A percentile compares a stretch with the other conserved stretches of the same genome.
Evolutionary conservation across 2,797 vertebrate genomes (phyloP).

Genomic region (Fratercula arctica): DNA sequence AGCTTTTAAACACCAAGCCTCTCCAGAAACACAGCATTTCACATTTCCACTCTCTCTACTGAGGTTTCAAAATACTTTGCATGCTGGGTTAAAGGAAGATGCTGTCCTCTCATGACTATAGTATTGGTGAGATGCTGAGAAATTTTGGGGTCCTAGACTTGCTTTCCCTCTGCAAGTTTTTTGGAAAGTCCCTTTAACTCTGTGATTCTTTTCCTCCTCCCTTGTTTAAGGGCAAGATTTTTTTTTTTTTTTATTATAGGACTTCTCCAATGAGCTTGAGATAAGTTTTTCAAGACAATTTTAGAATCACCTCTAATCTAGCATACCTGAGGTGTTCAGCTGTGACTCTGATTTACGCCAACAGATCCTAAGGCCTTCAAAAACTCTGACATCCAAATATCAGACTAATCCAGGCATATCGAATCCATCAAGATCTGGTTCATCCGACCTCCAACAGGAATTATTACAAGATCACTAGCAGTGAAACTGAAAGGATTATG

Average conservation of each 20-base stretch:
- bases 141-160: neutral
- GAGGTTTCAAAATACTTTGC: neutral
- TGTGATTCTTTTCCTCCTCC: neutral
- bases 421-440: neutral
- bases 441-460: neutral
- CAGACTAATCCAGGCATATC: neutral
- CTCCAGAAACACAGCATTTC: neutral
- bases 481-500: accelerated
- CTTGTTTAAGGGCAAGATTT: neutral
- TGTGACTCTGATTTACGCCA: neutral
- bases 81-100: neutral
- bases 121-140: neutral
- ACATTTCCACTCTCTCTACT: neutral
- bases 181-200: neutral
- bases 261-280: neutral
- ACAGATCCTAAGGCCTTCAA: neutral
- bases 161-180: neutral
- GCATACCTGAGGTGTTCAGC: neutral
- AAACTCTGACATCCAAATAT: neutral
- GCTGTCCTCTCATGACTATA: neutral
- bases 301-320: neutral
- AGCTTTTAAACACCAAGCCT: neutral
- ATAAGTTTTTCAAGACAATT: neutral
- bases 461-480: neutral
- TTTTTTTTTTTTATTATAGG: neutral